These are phyloP conservation scores for Percina caprodes DNA, from an alignment of 2,113 vertebrate species.

Conservation along the genomic window DNA sequence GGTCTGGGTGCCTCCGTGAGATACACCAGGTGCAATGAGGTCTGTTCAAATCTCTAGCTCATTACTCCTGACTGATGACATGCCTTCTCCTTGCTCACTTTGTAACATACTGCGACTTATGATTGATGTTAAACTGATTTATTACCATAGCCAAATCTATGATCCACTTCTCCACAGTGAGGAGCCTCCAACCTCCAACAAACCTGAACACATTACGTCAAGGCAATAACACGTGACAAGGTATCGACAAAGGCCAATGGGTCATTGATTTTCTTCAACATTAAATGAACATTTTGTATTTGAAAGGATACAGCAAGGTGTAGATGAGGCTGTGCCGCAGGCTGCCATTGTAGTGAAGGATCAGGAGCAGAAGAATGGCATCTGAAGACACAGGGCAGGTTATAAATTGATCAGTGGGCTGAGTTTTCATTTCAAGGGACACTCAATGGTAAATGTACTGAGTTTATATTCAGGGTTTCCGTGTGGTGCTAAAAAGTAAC, in stretches of 20 bases:
- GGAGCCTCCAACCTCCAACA: conserved; percentile 87
- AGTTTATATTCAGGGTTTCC: too few relatives aligned
- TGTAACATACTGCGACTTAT: not conserved
- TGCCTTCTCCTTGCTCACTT: conserved; percentile 25
- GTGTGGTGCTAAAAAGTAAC: too few relatives aligned
- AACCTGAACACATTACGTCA: conserved; percentile 82
- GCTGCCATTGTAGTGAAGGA: conserved; percentile 88
- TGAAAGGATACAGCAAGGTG: conserved; percentile 84
- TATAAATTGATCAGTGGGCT: not conserved
- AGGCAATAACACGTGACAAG: conserved; percentile 33
- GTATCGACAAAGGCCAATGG: not conserved
- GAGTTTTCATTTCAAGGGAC: conserved; percentile 5
- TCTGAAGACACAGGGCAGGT: conserved; percentile 82
- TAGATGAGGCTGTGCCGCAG: conserved; percentile 83
- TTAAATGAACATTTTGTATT: not conserved
- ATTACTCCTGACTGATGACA: conserved; percentile 56
- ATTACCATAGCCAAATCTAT: conserved; percentile 92
- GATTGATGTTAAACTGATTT: conserved; percentile 31
- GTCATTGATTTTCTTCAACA: conserved; percentile 18
- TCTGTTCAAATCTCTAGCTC: conserved; percentile 40
- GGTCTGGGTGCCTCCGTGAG: conserved; percentile 8
- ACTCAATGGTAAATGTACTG: too few relatives aligned
- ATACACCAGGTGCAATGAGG: conserved; percentile 21
- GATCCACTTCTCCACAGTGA: conserved; percentile 90
- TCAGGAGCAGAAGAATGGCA: conserved; percentile 86